phyloP scores from a whole-genome alignment of 2,888 invertebrate species.

The Dryococelus australis region DNA sequence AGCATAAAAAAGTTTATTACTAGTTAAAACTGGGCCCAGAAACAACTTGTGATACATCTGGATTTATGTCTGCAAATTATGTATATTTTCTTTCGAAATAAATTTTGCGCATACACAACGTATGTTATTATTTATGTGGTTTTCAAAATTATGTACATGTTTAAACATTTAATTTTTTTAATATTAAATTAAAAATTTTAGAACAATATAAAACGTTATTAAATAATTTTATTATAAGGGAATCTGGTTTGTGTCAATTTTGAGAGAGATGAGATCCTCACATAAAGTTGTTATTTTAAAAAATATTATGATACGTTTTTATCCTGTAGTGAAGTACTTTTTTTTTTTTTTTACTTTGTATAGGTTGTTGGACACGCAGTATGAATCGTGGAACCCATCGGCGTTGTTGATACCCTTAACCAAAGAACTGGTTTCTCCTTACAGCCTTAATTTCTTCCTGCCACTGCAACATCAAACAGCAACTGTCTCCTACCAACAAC shows the following conservation, averaged over 20 bases:
- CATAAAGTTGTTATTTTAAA: too few species aligned
- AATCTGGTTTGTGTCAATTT: too few species aligned
- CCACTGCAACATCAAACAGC: background rate
- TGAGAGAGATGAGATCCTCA: too few species aligned
- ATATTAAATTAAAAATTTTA: too few species aligned
- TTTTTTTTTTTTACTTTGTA: background rate
- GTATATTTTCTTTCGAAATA: background rate
- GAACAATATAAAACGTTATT: too few species aligned
- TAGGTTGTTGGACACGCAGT: constrained; percentile 7
- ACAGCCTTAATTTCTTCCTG: background rate
- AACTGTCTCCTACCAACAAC: constrained; percentile 3
- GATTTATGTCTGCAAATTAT: background rate
- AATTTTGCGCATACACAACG: background rate
- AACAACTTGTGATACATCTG: background rate
- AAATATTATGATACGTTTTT: too few species aligned
- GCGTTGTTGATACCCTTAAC: background rate
- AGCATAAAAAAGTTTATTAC: background rate
- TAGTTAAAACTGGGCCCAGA: background rate
- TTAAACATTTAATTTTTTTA: too few species aligned
- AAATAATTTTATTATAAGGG: too few species aligned
- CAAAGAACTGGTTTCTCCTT: background rate
- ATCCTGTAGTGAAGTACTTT: background rate
- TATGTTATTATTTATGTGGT: background rate
- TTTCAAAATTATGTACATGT: background rate
- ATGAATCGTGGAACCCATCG: background rate